Conservation (phyloP, 2,113 vertebrate species). For the Oophaga pumilio region DNA sequence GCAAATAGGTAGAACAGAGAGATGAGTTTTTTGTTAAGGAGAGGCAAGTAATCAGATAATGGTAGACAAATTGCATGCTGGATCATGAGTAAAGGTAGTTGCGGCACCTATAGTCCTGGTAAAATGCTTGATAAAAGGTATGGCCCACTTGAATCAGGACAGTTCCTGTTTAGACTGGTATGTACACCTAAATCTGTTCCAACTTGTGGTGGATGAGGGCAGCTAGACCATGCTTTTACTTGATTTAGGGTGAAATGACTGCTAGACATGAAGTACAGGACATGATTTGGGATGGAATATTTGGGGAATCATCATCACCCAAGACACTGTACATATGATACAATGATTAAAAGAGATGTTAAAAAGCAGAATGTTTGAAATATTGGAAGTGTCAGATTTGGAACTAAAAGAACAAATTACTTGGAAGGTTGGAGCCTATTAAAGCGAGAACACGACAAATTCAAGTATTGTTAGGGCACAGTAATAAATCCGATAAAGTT, state of each 20-base stretch:
- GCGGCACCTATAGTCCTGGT: no score
- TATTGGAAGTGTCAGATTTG: not conserved
- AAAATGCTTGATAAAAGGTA: no score
- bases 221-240: no score
- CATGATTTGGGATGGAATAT: not conserved
- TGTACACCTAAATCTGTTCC: no score
- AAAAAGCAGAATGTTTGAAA: not conserved
- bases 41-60: no score
- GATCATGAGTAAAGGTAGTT: no score
- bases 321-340: not conserved
- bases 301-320: not conserved
- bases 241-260: not conserved
- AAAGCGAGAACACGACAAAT: not conserved
- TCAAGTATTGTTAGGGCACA: not conserved
- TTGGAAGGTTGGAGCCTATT: not conserved
- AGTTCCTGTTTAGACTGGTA: no score
- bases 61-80: no score
- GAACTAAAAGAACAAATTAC: not conserved
- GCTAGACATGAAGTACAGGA: not conserved
- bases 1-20: no score
- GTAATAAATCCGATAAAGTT: not conserved
- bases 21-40: no score
- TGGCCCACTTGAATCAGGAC: no score
- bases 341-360: not conserved
- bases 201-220: no score